Percentiles rank a stretch among this genome's conserved stretches.
Evolutionary conservation across 1,140 invertebrate species (phyloP).

Genomic region (Drosophila nebulosa): DNA sequence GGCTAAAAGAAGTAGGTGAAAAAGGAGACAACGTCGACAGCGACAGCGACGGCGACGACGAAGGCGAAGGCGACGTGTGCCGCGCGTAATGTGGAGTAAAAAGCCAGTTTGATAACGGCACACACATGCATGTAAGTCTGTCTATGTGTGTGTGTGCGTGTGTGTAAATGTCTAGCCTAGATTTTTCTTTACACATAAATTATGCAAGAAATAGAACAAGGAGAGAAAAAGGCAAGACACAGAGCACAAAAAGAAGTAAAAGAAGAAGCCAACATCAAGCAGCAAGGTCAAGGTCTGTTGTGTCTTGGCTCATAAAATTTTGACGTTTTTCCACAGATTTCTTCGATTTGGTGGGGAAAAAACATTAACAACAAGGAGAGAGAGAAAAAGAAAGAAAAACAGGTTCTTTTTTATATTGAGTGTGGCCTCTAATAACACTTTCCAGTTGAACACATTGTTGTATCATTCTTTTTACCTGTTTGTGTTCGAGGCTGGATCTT

Average conservation of each 20-base stretch:
- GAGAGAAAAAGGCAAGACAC: conserved; percentile 33
- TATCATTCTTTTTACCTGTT: conserved; percentile 23
- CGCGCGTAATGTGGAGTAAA: conserved; percentile 67
- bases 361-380: conserved; percentile 10
- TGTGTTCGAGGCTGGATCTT: background rate
- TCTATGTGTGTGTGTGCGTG: conserved; percentile 8
- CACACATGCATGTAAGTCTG: conserved; percentile 3
- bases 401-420: conserved; percentile 24
- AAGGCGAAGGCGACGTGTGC: conserved; percentile 22
- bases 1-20: conserved; percentile 30
- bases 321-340: background rate
- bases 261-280: conserved; percentile 22
- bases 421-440: conserved; percentile 9
- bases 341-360: background rate
- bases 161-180: conserved; percentile 64
- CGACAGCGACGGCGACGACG: background rate
- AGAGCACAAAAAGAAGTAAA: conserved; percentile 30
- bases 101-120: conserved; percentile 69
- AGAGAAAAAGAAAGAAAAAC: conserved; percentile 29
- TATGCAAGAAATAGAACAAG: conserved; percentile 65
- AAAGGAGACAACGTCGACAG: background rate
- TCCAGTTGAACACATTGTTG: background rate
- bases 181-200: conserved; percentile 67
- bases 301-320: conserved; percentile 1
- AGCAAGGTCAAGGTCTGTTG: conserved; percentile 46